Base-by-base conservation (phyloP, 2,113 vertebrate genomes). In the Tor tambroides region DNA sequence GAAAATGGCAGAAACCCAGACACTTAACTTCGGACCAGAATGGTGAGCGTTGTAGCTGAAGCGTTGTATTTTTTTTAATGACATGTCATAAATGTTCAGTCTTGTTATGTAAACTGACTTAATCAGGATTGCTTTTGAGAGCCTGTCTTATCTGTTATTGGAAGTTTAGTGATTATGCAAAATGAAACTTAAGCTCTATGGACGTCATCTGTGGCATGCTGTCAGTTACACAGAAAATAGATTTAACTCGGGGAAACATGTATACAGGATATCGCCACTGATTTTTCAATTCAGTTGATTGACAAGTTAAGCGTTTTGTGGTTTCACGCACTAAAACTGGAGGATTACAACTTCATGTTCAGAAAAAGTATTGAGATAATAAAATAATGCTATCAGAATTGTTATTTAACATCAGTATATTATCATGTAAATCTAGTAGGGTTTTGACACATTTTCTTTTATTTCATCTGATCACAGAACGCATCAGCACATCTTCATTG, bases 1-100 rank as follows among this genome's bases (percentile, higher is more conserved):
- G 92, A 95, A 87, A 96, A 96, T 98, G 96, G 97, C 97, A 43
- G 98, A 99, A 97, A 99, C 97, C 88, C 98, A 99, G 95, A 99
- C 98, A 88, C 97, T 99, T 95, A 99, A 99, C 96, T 99, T 99
- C 92, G 98, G 98, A 95, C 98, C 98, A 94, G 98, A 99, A 97
- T 99, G 98, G 98, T 99, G 93, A 97, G 94, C 87, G 11, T 74
- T 87, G 23, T 35, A 85, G n/a, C 65, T 46, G 11, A 51, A 67
- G 49, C 23, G 23, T 35, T 23, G 2, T 79, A 10, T 19, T 63
- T 23, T 12, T 26, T 41, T 17, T 63, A 63, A 80, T 46, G 41
- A 15, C 23, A 26, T 12, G 4, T 41, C 23, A 26, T 46, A 46
- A 28, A 75, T 15, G 21, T 74, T 14, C 12, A 15, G 69, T 38